phyloP scores from a whole-genome alignment of 2,888 invertebrate species.

The Leucophenga montana region DNA sequence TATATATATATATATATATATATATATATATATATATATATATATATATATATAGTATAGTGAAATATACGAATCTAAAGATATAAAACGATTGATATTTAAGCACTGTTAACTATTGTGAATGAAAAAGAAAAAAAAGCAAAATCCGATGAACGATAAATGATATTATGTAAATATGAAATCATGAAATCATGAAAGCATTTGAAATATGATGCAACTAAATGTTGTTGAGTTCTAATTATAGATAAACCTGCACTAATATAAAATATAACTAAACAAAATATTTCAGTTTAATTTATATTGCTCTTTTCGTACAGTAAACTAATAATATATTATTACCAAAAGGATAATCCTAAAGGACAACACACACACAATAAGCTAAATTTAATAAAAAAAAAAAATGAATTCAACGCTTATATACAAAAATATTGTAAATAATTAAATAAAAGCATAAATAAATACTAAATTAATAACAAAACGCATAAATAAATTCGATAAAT shows the following conservation, averaged over 20 bases:
- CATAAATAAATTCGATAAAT: slow-evolving; percentile 33
- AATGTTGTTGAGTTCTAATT: too few species aligned
- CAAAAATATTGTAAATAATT: slow-evolving; percentile 26
- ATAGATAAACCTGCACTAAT: background rate
- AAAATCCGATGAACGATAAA: slow-evolving; percentile 41
- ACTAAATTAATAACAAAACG: slow-evolving; percentile 39
- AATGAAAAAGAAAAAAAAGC: slow-evolving; percentile 40
- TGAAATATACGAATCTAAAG: slow-evolving; percentile 6
- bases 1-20: slow-evolving; percentile 1
- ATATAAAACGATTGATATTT: slow-evolving; percentile 7
- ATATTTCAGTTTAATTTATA: slow-evolving; percentile 24
- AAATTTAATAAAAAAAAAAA: slow-evolving; percentile 22
- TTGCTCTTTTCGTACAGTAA: background rate
- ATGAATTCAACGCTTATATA: slow-evolving; percentile 43
- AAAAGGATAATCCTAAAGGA: slow-evolving; percentile 6
- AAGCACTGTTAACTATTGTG: slow-evolving; percentile 52
- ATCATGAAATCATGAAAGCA: slow-evolving; percentile 57
- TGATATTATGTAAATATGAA: slow-evolving; percentile 37
- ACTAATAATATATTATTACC: too few species aligned
- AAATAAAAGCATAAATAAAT: slow-evolving; percentile 20
- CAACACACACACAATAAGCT: background rate
- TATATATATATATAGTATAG: slow-evolving; percentile 6
- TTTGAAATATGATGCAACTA: slow-evolving; percentile 43
- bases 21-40: background rate
- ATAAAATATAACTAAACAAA: background rate